These are phyloP conservation scores for Diadumene lineata DNA, from an alignment of 92 coral and sea anemone species.

Conservation along the genomic window DNA sequence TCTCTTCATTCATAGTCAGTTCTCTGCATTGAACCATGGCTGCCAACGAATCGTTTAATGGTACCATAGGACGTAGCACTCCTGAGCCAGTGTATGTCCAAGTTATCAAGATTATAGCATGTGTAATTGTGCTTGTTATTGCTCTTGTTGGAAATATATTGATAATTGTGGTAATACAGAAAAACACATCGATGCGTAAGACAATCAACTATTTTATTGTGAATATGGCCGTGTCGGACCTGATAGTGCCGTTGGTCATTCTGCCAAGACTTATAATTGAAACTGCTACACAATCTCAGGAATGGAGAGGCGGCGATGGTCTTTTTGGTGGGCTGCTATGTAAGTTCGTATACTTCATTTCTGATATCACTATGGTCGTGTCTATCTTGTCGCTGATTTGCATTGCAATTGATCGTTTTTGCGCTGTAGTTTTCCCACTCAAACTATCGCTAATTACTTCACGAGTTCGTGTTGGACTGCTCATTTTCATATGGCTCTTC, in stretches of 20 bases:
- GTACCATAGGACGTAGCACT: background rate
- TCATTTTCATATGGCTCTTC: conserved; percentile 27
- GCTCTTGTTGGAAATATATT: conserved; percentile 29
- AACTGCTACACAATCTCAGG: background rate
- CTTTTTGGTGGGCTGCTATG: conserved; percentile 14
- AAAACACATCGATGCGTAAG: conserved; percentile 32
- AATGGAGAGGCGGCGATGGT: conserved; percentile 14
- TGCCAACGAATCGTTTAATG: background rate
- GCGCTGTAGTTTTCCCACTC: conserved; percentile 40
- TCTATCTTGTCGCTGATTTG: conserved; percentile 25
- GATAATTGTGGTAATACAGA: conserved; percentile 20
- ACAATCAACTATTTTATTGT: conserved; percentile 41
- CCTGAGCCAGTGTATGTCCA: background rate
- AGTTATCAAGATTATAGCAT: conserved; percentile 25
- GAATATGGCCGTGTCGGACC: conserved; percentile 35
- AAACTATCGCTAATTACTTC: conserved; percentile 32
- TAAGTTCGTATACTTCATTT: conserved; percentile 26
- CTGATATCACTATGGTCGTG: conserved; percentile 23
- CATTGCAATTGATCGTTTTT: conserved; percentile 28
- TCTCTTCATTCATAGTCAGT: too few relatives aligned
- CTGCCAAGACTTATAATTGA: conserved; percentile 23
- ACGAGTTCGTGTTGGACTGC: conserved; percentile 26
- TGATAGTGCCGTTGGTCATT: conserved; percentile 15
- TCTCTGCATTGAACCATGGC: background rate
- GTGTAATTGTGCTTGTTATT: conserved; percentile 7